phyloP scores from a whole-genome alignment of 2,888 invertebrate species.

The Coelinius sp. region DNA sequence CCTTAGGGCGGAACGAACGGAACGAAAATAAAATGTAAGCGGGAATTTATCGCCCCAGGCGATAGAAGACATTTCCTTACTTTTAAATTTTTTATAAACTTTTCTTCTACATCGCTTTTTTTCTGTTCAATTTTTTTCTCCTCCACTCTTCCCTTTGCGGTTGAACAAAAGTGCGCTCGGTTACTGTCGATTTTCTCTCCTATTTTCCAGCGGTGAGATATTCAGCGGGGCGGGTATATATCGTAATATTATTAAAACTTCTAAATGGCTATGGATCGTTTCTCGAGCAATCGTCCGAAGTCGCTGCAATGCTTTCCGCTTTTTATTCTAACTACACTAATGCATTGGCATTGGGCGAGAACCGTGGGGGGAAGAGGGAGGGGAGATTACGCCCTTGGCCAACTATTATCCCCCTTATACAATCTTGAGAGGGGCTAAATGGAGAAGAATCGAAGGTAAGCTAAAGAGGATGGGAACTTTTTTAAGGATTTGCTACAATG shows the following conservation, averaged over 20 bases:
- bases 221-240: slow-evolving; percentile 50
- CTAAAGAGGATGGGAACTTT: background rate
- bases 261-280: slow-evolving; percentile 63
- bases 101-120: slow-evolving; percentile 60
- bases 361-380: no score
- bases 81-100: slow-evolving; percentile 72
- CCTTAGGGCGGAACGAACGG: slow-evolving; percentile 38
- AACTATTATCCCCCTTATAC: slow-evolving; percentile 32
- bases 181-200: slow-evolving; percentile 37
- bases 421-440: background rate
- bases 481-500: background rate
- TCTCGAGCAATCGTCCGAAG: slow-evolving; percentile 53
- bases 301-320: slow-evolving; percentile 53
- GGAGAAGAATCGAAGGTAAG: background rate
- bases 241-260: slow-evolving; percentile 71
- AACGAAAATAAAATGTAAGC: slow-evolving; percentile 70
- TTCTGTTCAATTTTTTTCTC: slow-evolving; percentile 28
- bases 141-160: slow-evolving; percentile 31
- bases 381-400: slow-evolving; percentile 46
- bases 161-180: slow-evolving; percentile 32
- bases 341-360: slow-evolving; percentile 41
- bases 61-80: slow-evolving; percentile 71
- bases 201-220: slow-evolving; percentile 38
- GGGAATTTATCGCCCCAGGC: slow-evolving; percentile 71
- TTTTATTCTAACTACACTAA: slow-evolving; percentile 47